These are phyloP conservation scores for Rhamnusium bicolor DNA, from an alignment of 2,888 invertebrate genomes.

Conservation along the genomic window DNA sequence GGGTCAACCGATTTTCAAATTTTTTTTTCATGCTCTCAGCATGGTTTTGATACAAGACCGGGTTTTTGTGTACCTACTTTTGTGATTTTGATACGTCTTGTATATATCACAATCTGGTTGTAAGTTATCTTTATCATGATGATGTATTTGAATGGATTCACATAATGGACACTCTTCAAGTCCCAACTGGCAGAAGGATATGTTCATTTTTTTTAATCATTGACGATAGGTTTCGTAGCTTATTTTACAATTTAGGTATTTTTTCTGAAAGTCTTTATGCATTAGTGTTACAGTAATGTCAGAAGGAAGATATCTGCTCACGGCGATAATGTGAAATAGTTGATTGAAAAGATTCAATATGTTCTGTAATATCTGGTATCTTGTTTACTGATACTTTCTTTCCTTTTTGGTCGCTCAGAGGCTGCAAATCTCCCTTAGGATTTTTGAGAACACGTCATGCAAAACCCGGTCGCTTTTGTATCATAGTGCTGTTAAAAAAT, in stretches of 20 bases:
- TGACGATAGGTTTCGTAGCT: slow-evolving; percentile 1
- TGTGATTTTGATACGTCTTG: background rate
- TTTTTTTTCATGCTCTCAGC: background rate
- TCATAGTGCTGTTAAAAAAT: background rate
- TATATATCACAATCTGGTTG: background rate
- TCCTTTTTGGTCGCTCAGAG: background rate
- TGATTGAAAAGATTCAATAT: background rate
- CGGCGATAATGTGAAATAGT: slow-evolving; percentile 8
- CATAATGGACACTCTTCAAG: background rate
- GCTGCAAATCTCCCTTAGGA: background rate
- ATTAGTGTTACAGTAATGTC: slow-evolving; percentile 14
- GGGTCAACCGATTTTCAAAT: no score
- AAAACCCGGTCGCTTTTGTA: background rate
- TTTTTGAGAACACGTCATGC: background rate
- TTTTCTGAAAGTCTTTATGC: no score
- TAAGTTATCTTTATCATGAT: background rate
- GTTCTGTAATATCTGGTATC: background rate
- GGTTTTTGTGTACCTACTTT: background rate
- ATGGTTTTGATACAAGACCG: background rate
- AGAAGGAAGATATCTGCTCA: slow-evolving; percentile 17
- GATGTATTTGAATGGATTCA: background rate
- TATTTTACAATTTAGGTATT: background rate
- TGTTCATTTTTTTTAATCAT: background rate
- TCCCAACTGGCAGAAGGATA: background rate
- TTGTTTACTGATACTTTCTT: background rate